A percentile compares a stretch with the other conserved stretches of the same genome.
Conservation (phyloP, 2,888 invertebrate species). For the Synanthedon vespiformis region DNA sequence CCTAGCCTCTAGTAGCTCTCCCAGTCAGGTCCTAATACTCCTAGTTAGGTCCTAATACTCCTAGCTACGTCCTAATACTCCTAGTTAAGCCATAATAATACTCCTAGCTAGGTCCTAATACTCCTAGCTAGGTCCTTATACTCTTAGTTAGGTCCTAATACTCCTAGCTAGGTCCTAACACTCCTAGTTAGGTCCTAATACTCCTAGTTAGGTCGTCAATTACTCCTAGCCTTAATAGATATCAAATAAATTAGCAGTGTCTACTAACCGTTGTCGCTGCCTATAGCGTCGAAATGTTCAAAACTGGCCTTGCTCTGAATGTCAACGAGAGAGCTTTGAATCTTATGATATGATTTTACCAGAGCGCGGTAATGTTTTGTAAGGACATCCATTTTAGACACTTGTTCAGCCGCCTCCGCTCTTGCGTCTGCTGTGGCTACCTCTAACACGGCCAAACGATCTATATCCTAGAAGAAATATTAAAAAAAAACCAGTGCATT, state of each 20-base stretch:
- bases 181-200: no score
- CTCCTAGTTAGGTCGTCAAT: no score
- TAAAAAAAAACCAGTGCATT: neutral
- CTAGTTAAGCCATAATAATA: no score
- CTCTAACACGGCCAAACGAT: slow-evolving; percentile 57
- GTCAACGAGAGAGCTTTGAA: slow-evolving; percentile 50
- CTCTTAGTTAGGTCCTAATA: no score
- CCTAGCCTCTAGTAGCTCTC: no score
- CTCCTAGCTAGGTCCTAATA: no score
- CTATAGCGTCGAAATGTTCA: slow-evolving; percentile 30
- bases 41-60: no score
- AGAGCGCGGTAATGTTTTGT: slow-evolving; percentile 48
- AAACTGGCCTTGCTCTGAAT: slow-evolving; percentile 48
- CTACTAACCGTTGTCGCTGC: slow-evolving; percentile 43
- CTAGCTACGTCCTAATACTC: no score
- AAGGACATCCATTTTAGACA: slow-evolving; percentile 35
- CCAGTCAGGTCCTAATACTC: no score
- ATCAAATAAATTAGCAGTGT: neutral
- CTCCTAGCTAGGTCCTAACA: no score
- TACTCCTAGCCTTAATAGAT: no score
- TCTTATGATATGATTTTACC: slow-evolving; percentile 54
- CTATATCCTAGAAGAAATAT: slow-evolving; percentile 28
- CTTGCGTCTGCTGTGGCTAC: slow-evolving; percentile 64
- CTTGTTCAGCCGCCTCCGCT: slow-evolving; percentile 43
- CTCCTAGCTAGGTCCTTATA: no score